Evolutionary conservation across 2,888 invertebrate genomes (phyloP), one percentile per base, ranked within the genome.

Genomic region (Megalurothrips usitatus): DNA sequence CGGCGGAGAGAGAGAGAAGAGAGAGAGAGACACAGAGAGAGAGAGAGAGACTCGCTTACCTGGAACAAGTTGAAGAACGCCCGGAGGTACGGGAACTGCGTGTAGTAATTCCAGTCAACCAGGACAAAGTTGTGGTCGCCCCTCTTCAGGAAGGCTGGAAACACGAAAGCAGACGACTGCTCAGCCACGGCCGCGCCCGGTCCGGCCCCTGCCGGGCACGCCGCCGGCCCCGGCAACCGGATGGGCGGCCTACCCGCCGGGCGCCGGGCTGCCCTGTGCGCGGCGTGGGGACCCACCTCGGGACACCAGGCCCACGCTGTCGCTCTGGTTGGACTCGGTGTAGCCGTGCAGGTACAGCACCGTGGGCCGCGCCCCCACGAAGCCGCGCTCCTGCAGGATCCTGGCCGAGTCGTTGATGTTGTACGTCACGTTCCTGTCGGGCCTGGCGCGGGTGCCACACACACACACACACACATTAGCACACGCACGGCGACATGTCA

Each of bases 331-430:
- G 68, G 68, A 68, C 80, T 85, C 84, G 23, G 84, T 84, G 82
- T 84, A 85, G 43, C 85, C 85, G 79, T 85, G 85, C 79, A 85
- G 83, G 26, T 84, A 81, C 78, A 85, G 80, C 34, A 84, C 83
- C 0, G 85, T 85, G 79, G 82, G 82, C 49, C 83, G 82, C 8
- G 80, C 78, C n/a, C 82, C 78, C 47, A 84, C 79, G 81, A 84
- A 85, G 23, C 23, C 68, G 1, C 23, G 68, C 23, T 68, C n/a
- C 23, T 19, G 11, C 68, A 68, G 1, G 23, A 68, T 68, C 23
- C 23, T 68, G 68, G 6, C 68, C 23, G 68, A 68, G 68, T 68
- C 68, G 68, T 68, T 68, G 23, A 68, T 68, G 68, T 68, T 68
- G 68, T n/a, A 68, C 23, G 68, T 68, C 4, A 68, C 68, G 23